Evolutionary conservation across 2,888 invertebrate genomes (phyloP).

Genomic region (Lymantria monacha): DNA sequence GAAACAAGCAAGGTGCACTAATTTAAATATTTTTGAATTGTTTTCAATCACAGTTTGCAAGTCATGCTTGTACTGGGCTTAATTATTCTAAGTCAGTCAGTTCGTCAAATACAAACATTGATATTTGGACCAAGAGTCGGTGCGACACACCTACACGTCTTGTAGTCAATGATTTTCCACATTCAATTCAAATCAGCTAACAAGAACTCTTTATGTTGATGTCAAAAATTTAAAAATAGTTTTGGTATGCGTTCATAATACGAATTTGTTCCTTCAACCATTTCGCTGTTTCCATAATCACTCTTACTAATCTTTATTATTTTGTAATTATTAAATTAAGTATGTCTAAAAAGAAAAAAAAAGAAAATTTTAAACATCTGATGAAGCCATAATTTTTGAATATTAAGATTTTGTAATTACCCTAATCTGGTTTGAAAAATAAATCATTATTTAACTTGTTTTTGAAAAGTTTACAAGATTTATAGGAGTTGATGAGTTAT

Average conservation of each 20-base stretch:
- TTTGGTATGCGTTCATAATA: slow-evolving; percentile 16
- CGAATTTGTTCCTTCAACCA: neutral
- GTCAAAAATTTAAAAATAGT: slow-evolving; percentile 22
- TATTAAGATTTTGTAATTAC: no score
- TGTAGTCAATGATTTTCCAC: slow-evolving; percentile 44
- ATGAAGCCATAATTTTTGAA: no score
- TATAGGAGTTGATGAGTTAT: no score
- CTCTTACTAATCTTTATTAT: neutral
- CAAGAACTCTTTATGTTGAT: slow-evolving; percentile 16
- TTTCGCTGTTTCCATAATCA: neutral
- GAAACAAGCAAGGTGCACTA: neutral
- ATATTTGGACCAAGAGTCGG: slow-evolving; percentile 44
- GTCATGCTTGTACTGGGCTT: slow-evolving; percentile 29
- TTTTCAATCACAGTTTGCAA: slow-evolving; percentile 30
- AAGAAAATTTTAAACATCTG: no score
- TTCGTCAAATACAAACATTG: slow-evolving; percentile 49
- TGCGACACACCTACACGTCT: slow-evolving; percentile 44
- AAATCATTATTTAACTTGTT: no score
- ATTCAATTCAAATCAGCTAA: slow-evolving; percentile 62
- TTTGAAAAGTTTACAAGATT: no score
- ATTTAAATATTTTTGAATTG: slow-evolving; percentile 35
- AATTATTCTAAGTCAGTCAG: slow-evolving; percentile 43
- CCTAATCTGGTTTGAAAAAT: no score
- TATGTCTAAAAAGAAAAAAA: no score
- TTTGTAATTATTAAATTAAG: no score